Evolutionary conservation across 2,888 invertebrate genomes (phyloP).

Genomic region (Epistrophella euchroma): DNA sequence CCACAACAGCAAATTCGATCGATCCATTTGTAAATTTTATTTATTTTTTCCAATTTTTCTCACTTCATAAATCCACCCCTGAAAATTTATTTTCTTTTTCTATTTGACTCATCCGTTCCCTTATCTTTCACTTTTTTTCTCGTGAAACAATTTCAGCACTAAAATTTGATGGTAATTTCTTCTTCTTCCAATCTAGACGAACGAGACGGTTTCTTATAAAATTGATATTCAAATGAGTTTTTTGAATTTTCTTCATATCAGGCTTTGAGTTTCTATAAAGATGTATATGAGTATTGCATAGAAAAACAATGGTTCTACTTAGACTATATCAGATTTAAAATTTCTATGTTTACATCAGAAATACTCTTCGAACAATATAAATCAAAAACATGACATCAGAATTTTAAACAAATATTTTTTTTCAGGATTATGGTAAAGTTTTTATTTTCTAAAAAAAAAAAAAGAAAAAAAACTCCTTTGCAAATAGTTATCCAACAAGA

Average conservation of each 20-base stretch:
- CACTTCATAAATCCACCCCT: not conserved
- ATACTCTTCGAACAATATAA: constrained; percentile 29
- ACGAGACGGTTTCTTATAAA: not conserved
- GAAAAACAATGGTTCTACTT: not conserved
- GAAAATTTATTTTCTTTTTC: not conserved
- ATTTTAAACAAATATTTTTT: not conserved
- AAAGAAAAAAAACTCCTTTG: not conserved
- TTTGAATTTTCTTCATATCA: not conserved
- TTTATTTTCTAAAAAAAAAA: not conserved
- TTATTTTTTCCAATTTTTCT: not conserved
- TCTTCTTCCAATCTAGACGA: not conserved
- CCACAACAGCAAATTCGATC: too few species aligned
- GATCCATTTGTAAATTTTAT: too few species aligned
- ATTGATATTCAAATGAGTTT: constrained; percentile 11
- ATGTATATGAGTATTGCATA: too few species aligned
- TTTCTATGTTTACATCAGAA: not conserved
- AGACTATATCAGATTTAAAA: not conserved
- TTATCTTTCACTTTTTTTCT: not conserved
- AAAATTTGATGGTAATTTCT: constrained; percentile 8
- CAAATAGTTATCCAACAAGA: constrained; percentile 7
- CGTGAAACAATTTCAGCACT: constrained; percentile 1
- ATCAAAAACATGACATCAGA: constrained; percentile 68
- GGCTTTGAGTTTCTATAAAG: not conserved
- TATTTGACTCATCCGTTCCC: not conserved
- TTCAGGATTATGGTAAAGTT: not conserved